phyloP scores from a whole-genome alignment of 2,113 vertebrate genomes.

The Vireo altiloquus region DNA sequence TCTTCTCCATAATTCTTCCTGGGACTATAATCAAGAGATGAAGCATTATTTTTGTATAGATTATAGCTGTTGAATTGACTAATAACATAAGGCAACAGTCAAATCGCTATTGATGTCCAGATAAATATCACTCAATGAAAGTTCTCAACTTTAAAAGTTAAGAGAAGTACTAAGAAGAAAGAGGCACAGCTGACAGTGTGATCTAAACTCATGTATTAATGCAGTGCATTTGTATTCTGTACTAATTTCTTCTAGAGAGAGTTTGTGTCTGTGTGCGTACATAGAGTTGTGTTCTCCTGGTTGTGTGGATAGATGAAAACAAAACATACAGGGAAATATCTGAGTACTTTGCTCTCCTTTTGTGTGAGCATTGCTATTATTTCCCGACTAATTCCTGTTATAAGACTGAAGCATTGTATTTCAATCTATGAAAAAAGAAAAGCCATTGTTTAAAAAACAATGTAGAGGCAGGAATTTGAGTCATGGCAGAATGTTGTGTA shows the following conservation, averaged over 20 bases:
- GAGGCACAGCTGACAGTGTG: background rate
- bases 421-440: background rate
- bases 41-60: background rate
- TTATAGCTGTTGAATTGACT: background rate
- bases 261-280: background rate
- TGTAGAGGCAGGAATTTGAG: background rate
- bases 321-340: background rate
- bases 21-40: background rate
- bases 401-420: background rate
- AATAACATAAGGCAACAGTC: background rate
- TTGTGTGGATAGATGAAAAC: background rate
- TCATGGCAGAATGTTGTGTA: background rate
- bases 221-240: background rate
- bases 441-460: constrained; percentile 1
- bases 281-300: background rate
- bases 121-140: background rate
- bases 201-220: background rate
- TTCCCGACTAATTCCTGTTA: background rate
- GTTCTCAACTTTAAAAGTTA: background rate
- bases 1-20: background rate
- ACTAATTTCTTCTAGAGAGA: background rate
- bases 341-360: background rate
- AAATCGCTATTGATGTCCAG: background rate
- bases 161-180: background rate
- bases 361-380: background rate